phyloP scores from a whole-genome alignment of 2,888 invertebrate genomes.

The Mimumesa dahlbomi region DNA sequence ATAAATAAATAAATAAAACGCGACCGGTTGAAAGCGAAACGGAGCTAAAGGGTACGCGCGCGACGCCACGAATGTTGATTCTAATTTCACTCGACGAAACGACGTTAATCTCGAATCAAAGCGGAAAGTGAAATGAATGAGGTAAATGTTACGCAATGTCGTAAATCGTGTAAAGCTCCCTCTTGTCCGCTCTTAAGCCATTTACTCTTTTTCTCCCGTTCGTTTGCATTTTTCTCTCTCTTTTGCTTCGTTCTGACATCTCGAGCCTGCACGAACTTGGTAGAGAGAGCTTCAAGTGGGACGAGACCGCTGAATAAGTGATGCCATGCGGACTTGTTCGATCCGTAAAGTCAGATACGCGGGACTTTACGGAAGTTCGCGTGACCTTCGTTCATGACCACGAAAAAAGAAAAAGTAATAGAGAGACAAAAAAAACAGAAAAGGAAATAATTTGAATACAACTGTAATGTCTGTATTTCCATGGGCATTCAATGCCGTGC shows the following conservation, averaged over 20 bases:
- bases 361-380: slow-evolving; percentile 47
- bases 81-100: not conserved
- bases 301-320: slow-evolving; percentile 49
- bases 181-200: not conserved
- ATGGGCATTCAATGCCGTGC: no score
- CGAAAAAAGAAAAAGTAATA: slow-evolving; percentile 25
- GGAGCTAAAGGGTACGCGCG: no score
- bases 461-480: no score
- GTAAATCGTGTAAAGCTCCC: not conserved
- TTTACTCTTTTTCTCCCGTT: not conserved
- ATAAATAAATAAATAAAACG: no score
- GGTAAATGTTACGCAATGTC: not conserved
- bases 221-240: not conserved
- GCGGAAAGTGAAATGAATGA: not conserved
- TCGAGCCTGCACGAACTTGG: slow-evolving; percentile 14
- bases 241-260: slow-evolving; percentile 4
- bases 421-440: not conserved
- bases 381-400: slow-evolving; percentile 46
- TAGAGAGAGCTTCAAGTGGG: slow-evolving; percentile 19
- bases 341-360: slow-evolving; percentile 31
- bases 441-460: no score
- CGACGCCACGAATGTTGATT: no score
- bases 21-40: no score
- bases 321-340: slow-evolving; percentile 17
- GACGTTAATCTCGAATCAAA: slow-evolving; percentile 30